These are phyloP conservation scores for Andinoacara biseriatus DNA, from an alignment of 2,113 vertebrate genomes.

Conservation along the genomic window DNA sequence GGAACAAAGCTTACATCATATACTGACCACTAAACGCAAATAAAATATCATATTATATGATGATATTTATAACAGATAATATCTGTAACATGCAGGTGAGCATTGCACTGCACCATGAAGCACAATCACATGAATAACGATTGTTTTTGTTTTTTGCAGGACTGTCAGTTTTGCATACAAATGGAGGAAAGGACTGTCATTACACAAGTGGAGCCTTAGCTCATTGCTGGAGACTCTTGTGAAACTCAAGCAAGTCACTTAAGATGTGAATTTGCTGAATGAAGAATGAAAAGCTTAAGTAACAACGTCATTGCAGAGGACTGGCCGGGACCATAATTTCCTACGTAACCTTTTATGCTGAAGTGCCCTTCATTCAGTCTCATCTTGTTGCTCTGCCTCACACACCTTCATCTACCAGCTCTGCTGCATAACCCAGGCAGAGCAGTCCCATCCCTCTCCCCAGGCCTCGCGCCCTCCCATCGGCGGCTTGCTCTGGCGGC, in stretches of 20 bases:
- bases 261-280: slow-evolving; percentile 24
- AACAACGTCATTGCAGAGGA: neutral
- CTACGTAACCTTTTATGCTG: neutral
- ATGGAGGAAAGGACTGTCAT: slow-evolving; percentile 38
- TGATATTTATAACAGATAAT: neutral
- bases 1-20: neutral
- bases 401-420: neutral
- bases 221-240: neutral
- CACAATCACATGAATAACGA: neutral
- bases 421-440: slow-evolving; percentile 20
- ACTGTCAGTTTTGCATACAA: neutral
- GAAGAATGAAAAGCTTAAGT: slow-evolving; percentile 29
- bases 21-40: neutral
- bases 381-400: neutral
- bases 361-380: neutral
- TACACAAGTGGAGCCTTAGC: slow-evolving; percentile 11
- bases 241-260: neutral
- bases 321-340: neutral
- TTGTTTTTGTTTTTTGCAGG: slow-evolving; percentile 34
- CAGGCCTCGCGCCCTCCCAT: slow-evolving; percentile 32
- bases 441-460: slow-evolving; percentile 12
- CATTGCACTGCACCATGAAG: neutral
- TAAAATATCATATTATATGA: neutral
- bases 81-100: neutral
- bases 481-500: slow-evolving; percentile 32